Conservation (phyloP, 1,140 invertebrate species). For the Ridgeia piscesae region DNA sequence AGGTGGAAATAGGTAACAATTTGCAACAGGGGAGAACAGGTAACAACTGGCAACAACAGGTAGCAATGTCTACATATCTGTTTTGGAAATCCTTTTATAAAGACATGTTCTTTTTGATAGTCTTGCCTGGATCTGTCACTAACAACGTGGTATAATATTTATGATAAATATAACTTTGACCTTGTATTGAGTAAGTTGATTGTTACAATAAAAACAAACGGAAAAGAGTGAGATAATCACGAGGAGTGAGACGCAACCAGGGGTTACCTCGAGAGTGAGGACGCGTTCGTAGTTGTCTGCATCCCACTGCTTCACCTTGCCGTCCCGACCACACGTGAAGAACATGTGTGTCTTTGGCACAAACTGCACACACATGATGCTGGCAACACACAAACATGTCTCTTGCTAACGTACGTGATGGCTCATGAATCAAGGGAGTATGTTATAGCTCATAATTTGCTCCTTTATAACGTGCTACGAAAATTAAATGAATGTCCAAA, state of each 20-base stretch:
- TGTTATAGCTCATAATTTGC: too few relatives aligned
- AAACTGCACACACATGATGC: slow-evolving; percentile 82
- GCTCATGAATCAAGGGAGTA: too few relatives aligned
- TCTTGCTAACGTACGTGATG: neutral
- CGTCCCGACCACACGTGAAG: slow-evolving; percentile 91
- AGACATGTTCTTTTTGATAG: too few relatives aligned
- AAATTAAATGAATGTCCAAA: too few relatives aligned
- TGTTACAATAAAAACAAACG: too few relatives aligned
- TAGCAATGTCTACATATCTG: neutral
- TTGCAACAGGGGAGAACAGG: too few relatives aligned
- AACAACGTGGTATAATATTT: neutral
- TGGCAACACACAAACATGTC: slow-evolving; percentile 14
- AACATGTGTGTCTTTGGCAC: slow-evolving; percentile 89
- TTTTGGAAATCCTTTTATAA: too few relatives aligned
- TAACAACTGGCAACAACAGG: neutral
- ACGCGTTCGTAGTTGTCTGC: slow-evolving; percentile 90
- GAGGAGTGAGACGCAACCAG: neutral
- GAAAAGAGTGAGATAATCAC: too few relatives aligned
- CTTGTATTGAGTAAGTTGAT: too few relatives aligned
- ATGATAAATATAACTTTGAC: too few relatives aligned
- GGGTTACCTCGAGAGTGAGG: slow-evolving; percentile 76
- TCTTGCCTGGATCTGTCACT: neutral
- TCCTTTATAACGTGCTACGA: too few relatives aligned
- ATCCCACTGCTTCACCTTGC: slow-evolving; percentile 95
- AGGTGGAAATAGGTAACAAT: too few relatives aligned